Percentiles rank a stretch among this genome's conserved stretches.
Conservation (phyloP, 2,888 invertebrate genomes). For the Pasiphila rectangulata region DNA sequence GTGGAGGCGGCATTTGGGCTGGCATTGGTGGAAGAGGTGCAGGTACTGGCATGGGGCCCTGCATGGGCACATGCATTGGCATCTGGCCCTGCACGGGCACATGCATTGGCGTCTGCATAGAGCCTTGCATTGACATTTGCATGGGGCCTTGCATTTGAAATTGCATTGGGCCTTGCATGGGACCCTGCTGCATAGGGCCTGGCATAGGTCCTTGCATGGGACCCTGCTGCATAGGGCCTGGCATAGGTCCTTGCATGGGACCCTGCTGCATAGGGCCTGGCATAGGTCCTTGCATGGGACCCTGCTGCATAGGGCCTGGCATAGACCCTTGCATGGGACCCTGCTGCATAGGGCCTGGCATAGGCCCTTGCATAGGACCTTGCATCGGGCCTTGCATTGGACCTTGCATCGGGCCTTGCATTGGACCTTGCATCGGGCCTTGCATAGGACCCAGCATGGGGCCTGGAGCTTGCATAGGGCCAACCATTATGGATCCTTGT, state of each 20-base stretch:
- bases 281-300: slow-evolving; percentile 7
- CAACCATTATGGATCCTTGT: neutral
- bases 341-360: neutral
- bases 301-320: neutral
- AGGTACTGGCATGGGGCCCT: slow-evolving; percentile 22
- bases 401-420: slow-evolving; percentile 28
- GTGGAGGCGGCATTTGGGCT: slow-evolving; percentile 31
- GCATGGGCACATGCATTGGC: too few species aligned
- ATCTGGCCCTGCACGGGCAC: neutral
- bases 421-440: slow-evolving; percentile 22
- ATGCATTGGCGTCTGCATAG: too few species aligned
- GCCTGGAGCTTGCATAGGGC: slow-evolving; percentile 1
- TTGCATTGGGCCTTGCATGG: slow-evolving; percentile 31
- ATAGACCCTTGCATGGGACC: slow-evolving; percentile 13
- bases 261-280: neutral
- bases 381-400: slow-evolving; percentile 30
- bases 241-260: slow-evolving; percentile 1
- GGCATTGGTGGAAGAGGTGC: slow-evolving; percentile 35
- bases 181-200: slow-evolving; percentile 18
- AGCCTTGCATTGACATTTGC: neutral
- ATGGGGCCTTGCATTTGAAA: slow-evolving; percentile 23
- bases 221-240: neutral
- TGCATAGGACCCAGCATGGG: slow-evolving; percentile 2
- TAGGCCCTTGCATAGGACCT: slow-evolving; percentile 24
- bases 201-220: slow-evolving; percentile 1